A percentile compares a stretch with the other conserved stretches of the same genome.
These are phyloP conservation scores for Protonemura montana DNA, from an alignment of 2,888 invertebrate species.

Conservation along the genomic window DNA sequence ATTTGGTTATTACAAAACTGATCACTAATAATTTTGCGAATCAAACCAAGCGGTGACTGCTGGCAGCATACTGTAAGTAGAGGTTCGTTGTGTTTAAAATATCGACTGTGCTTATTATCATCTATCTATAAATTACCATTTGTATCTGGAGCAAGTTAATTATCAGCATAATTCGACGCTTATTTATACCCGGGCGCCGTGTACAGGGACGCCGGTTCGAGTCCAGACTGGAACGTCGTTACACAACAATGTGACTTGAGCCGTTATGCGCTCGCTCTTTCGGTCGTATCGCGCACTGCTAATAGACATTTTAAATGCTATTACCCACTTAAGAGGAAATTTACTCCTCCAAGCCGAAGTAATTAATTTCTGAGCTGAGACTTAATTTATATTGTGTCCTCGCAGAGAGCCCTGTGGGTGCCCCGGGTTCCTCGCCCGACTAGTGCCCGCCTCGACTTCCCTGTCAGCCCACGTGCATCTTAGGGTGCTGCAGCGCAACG, in stretches of 20 bases:
- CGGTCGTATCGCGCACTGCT: slow-evolving; percentile 14
- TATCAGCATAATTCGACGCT: neutral
- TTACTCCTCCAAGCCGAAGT: slow-evolving; percentile 41
- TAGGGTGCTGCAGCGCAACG: neutral
- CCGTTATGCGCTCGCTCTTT: neutral
- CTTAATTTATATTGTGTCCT: slow-evolving; percentile 48
- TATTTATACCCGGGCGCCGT: neutral
- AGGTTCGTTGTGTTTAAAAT: too few relatives aligned
- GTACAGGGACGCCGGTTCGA: neutral
- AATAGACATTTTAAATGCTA: slow-evolving; percentile 47
- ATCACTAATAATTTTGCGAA: too few relatives aligned
- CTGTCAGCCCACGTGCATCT: neutral
- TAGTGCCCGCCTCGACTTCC: neutral
- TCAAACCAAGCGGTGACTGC: too few relatives aligned
- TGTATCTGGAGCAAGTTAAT: neutral
- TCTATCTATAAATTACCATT: neutral
- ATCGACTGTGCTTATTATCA: too few relatives aligned
- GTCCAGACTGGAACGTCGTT: neutral
- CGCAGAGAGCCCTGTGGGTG: neutral
- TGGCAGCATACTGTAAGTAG: too few relatives aligned
- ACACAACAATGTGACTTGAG: neutral
- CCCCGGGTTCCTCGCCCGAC: neutral
- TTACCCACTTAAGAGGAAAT: slow-evolving; percentile 47
- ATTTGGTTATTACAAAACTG: too few relatives aligned
- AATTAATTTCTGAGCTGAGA: slow-evolving; percentile 48